A percentile compares a stretch with the other conserved stretches of the same genome.
These are phyloP conservation scores for Arvicanthis niloticus DNA, from an alignment of 2,113 vertebrate genomes.

Conservation along the genomic window DNA sequence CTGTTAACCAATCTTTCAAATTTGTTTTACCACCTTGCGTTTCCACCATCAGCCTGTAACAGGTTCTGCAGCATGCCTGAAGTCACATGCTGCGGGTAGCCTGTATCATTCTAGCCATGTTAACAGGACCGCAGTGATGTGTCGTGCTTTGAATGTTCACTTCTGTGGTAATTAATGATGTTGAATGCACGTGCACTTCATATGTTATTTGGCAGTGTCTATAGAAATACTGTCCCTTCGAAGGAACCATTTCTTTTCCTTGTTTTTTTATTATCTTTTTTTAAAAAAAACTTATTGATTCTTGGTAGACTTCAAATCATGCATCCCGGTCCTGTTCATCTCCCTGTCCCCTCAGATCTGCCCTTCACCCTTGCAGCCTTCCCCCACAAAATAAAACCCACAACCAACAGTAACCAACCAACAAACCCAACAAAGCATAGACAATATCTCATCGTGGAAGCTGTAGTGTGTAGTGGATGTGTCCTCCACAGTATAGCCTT, in stretches of 20 bases:
- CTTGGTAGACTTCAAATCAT: too few relatives aligned
- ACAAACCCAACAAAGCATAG: too few relatives aligned
- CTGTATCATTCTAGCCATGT: not conserved
- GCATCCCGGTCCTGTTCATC: too few relatives aligned
- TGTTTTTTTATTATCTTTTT: not conserved
- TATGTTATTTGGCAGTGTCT: not conserved
- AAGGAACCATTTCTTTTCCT: not conserved
- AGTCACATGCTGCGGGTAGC: not conserved
- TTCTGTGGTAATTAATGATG: not conserved
- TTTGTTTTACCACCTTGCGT: not conserved
- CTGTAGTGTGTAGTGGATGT: too few relatives aligned
- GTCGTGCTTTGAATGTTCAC: not conserved
- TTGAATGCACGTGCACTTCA: not conserved
- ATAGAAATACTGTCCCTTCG: not conserved
- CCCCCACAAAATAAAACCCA: too few relatives aligned
- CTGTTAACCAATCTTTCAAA: not conserved
- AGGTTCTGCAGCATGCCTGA: not conserved
- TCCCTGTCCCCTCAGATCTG: too few relatives aligned
- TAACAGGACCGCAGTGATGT: not conserved
- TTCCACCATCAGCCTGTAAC: not conserved
- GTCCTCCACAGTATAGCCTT: too few relatives aligned
- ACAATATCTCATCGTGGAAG: too few relatives aligned
- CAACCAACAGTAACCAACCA: too few relatives aligned
- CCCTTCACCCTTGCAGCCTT: too few relatives aligned
- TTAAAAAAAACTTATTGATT: too few relatives aligned